Conservation (phyloP, 2,888 invertebrate species). For the Archaeoteleia sp. region DNA sequence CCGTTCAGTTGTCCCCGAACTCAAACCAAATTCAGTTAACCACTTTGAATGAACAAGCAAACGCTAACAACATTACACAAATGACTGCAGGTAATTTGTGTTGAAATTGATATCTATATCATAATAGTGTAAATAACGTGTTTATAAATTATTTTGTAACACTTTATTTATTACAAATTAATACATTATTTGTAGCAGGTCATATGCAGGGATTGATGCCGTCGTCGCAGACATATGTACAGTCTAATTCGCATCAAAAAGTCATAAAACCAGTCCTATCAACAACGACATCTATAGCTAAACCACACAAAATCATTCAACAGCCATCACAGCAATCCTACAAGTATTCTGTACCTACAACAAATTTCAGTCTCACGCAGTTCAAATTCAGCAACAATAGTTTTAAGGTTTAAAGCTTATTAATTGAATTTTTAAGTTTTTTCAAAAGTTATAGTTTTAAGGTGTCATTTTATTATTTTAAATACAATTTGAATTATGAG, state of each 20-base stretch:
- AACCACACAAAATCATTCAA: slow-evolving; percentile 67
- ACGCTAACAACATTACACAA: slow-evolving; percentile 42
- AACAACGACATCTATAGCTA: slow-evolving; percentile 56
- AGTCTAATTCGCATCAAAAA: slow-evolving; percentile 50
- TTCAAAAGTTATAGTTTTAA: too few relatives aligned
- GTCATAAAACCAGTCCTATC: slow-evolving; percentile 59
- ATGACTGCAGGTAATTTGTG: slow-evolving; percentile 48
- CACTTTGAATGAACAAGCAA: slow-evolving; percentile 60
- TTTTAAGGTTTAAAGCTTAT: slow-evolving; percentile 60
- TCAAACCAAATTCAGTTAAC: slow-evolving; percentile 60
- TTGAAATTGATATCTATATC: neutral
- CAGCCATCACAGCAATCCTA: slow-evolving; percentile 68
- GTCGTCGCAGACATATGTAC: slow-evolving; percentile 59
- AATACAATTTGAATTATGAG: slow-evolving; percentile 3
- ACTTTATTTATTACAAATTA: neutral
- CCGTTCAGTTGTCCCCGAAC: slow-evolving; percentile 59
- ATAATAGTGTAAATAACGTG: too few relatives aligned
- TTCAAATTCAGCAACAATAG: slow-evolving; percentile 67
- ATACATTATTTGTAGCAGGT: neutral
- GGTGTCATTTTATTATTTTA: slow-evolving; percentile 4
- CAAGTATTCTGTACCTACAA: slow-evolving; percentile 65
- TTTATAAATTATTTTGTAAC: neutral
- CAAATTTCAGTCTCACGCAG: slow-evolving; percentile 65
- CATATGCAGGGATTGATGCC: slow-evolving; percentile 53
- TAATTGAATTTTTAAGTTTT: neutral